Evolutionary conservation across 2,113 vertebrate genomes (phyloP), one percentile per base, ranked within the genome.

Genomic region (Chaetura pelagica): DNA sequence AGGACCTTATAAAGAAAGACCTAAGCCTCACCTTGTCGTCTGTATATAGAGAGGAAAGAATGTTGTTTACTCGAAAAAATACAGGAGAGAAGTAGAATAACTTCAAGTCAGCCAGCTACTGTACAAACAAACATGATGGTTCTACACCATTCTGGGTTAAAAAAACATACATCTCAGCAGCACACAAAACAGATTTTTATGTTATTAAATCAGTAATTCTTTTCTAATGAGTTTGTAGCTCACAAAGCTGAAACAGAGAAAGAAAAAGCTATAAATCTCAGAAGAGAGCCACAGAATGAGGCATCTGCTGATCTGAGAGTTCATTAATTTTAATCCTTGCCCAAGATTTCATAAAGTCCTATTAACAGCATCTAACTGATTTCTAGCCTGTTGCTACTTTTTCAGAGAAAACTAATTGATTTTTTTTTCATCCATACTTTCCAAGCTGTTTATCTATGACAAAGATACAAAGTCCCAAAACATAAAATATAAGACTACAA

Each of bases 61-160:
- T 1, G 5, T 46, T 68, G 49, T 62, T 91, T 67, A 59, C 34
- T 72, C 21, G 80, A 57, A 80, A 32, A 49, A 38, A 32, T 4
- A n/a, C 17, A 63, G 24, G 17, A 44, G 32, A 59, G 85, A 77
- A 71, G 24, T 10, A 76, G 24, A 84, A 18, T 9, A 74, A 72
- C 27, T 89, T 86, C 7, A 89, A 72, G 49, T 32, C 63, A 77
- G 35, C 2, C 73, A 86, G 44, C 26, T 62, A 63, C 29, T 22
- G 8, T 32, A 54, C 49, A 76, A 49, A 38, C 0, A 58, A 35
- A 61, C 32, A 62, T 24, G 12, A 67, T 48, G 0, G 0, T 44
- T 58, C 35, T 44, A 48, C 3, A 40, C 17, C 16, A 15, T 23
- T 8, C 29, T 0, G 3, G 40, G 42, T 58, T 20, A 77, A 76